phyloP scores from a whole-genome alignment of 2,888 invertebrate species.

The Uropetala carovei region DNA sequence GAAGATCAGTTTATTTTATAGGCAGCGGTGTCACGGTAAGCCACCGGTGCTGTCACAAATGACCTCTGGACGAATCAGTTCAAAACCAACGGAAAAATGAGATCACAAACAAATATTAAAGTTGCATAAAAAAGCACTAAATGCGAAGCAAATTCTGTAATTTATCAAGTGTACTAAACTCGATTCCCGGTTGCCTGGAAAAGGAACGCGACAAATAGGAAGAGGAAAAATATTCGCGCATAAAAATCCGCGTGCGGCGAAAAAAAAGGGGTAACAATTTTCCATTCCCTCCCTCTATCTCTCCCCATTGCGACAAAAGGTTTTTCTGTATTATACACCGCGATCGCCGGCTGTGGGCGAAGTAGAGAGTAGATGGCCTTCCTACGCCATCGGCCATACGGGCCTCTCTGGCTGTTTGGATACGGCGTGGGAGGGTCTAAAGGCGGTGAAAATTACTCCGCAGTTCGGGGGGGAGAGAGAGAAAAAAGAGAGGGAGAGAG shows the following conservation, averaged over 20 bases:
- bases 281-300: not conserved
- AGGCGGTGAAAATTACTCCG: slow-evolving; percentile 63
- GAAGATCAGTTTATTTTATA: no score
- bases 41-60: no score
- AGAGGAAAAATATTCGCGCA: not conserved
- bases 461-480: not conserved
- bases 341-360: slow-evolving; percentile 53
- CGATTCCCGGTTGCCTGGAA: not conserved
- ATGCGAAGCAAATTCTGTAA: no score
- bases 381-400: slow-evolving; percentile 39
- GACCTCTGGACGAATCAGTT: no score
- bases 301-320: not conserved
- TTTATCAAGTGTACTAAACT: no score
- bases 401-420: slow-evolving; percentile 58
- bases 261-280: not conserved
- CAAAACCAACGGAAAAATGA: no score
- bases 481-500: not conserved
- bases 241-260: not conserved
- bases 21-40: no score
- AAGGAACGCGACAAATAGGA: not conserved
- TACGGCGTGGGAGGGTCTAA: slow-evolving; percentile 57
- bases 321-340: slow-evolving; percentile 41
- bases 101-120: no score
- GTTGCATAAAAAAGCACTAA: no score
- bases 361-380: slow-evolving; percentile 43